Evolutionary conservation across 2,113 vertebrate genomes (phyloP), one percentile per base, ranked within the genome.

Genomic region (Chlamydotis undulata): DNA sequence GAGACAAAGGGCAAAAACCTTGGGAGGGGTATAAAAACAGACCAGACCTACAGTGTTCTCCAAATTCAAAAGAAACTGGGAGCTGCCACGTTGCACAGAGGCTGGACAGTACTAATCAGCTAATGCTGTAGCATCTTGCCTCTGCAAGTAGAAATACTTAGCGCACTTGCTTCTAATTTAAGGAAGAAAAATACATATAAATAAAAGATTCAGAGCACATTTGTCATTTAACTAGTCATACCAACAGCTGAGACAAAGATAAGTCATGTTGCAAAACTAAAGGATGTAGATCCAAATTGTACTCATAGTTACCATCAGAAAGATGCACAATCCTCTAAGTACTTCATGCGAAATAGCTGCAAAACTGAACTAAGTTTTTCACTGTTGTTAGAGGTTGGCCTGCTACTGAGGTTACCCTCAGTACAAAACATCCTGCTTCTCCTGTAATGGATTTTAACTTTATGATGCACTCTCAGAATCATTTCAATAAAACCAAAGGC

Each of bases 401-500:
- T 24, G 5, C 19, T 75, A 35, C 74, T 31, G 49, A 78, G 10
- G 59, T 53, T 84, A 49, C 13, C 26, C 21, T 55, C 35, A 23
- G 19, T 11, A 53, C 23, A 81, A 39, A 83, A 87, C 2, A 1
- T 11, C 2, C 2, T 74, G 31, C 50, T 83, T 80, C 50, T 84
- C n/a, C 57, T 37, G 6, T 67, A 86, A 96, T 85, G 59, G 93
- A 94, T 94, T 94, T 87, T 76, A 90, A 83, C 81, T 92, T 92
- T 89, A 89, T 8, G 37, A 89, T 89, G 89, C 77, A 79, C 77
- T 87, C 83, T 75, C 70, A 96, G 50, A 96, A 96, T 80, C 22
- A 91, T 76, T 96, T 94, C 55, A 76, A 33, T 89, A 92, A 94
- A 96, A 84, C 65, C 70, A 94, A 89, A 85, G 81, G 81, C 78